Percentiles rank a stretch among this genome's conserved stretches.
These are phyloP conservation scores for Hippopotamyrus pictus DNA, from an alignment of 2,797 vertebrate genomes.

Conservation along the genomic window DNA sequence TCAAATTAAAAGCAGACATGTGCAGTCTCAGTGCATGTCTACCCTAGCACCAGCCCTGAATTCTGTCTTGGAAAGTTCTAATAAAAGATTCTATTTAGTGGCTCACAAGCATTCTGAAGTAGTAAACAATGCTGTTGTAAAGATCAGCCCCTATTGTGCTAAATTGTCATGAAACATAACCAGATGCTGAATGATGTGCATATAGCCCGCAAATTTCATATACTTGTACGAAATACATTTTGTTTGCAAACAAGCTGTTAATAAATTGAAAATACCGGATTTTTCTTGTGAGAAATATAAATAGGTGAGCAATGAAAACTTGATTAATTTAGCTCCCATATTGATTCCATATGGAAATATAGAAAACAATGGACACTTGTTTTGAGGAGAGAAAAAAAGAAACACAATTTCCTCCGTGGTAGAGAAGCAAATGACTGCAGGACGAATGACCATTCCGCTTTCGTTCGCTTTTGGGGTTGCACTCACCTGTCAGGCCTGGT, in stretches of 20 bases:
- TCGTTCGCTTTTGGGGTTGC: neutral
- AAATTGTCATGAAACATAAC: slow-evolving; percentile 28
- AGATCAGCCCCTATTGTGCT: slow-evolving; percentile 21
- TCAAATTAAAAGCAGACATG: slow-evolving; percentile 14
- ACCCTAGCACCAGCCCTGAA: neutral
- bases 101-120: slow-evolving; percentile 18
- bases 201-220: neutral
- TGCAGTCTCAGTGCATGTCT: neutral
- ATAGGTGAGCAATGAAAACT: neutral
- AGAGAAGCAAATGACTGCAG: slow-evolving; percentile 6
- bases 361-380: slow-evolving; percentile 13
- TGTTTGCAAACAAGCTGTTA: slow-evolving; percentile 5
- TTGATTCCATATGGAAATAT: slow-evolving; percentile 17
- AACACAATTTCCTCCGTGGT: neutral
- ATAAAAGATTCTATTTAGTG: slow-evolving; percentile 17
- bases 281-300: neutral
- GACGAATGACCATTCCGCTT: neutral
- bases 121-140: slow-evolving; percentile 29
- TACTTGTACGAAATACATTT: neutral
- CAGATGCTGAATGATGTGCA: slow-evolving; percentile 11
- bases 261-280: neutral
- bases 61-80: slow-evolving; percentile 21
- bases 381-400: neutral
- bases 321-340: slow-evolving; percentile 14
- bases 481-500: neutral